These are phyloP conservation scores for Heterochromis multidens DNA, from an alignment of 2,113 vertebrate genomes.

Conservation along the genomic window DNA sequence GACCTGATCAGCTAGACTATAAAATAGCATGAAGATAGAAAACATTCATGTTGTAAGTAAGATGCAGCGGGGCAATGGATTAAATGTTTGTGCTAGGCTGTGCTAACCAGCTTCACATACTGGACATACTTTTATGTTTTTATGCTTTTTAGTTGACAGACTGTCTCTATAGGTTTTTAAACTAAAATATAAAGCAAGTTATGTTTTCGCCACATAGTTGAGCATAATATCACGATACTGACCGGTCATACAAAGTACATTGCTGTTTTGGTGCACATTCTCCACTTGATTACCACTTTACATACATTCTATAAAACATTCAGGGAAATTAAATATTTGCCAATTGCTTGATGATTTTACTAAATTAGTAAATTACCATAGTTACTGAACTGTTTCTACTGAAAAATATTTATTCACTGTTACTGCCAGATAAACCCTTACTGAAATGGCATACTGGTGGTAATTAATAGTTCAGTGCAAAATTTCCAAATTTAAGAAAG, in stretches of 20 bases:
- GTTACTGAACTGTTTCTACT: background rate
- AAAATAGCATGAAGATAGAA: background rate
- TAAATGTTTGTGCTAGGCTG: background rate
- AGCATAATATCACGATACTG: background rate
- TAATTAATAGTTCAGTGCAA: background rate
- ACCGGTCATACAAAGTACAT: no score
- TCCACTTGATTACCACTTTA: background rate
- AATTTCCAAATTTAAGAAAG: background rate
- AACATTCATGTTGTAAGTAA: background rate
- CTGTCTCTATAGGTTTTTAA: background rate
- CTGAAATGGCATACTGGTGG: background rate
- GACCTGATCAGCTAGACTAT: background rate
- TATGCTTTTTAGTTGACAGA: background rate
- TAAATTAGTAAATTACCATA: background rate
- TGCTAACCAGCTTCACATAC: background rate
- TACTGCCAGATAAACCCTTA: background rate
- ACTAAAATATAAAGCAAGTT: background rate
- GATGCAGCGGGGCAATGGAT: background rate
- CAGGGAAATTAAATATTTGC: background rate
- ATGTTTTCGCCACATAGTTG: background rate
- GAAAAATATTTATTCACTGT: background rate
- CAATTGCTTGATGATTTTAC: background rate
- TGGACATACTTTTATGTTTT: background rate
- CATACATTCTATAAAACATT: background rate
- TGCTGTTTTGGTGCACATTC: background rate